These are phyloP conservation scores for Aethes cnicana DNA, from an alignment of 2,888 invertebrate species.

Conservation along the genomic window DNA sequence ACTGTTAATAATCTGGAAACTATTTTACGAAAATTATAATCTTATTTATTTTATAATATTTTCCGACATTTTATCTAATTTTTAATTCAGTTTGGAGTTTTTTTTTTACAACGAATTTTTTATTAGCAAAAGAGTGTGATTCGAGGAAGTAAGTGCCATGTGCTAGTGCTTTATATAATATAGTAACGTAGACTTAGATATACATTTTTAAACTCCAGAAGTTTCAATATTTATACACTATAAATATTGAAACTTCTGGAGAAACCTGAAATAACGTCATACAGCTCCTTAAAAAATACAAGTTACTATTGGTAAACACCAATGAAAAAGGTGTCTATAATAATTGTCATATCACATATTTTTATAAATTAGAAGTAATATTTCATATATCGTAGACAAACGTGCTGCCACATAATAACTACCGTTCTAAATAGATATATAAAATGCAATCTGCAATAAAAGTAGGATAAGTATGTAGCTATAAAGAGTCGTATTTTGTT, in stretches of 20 bases:
- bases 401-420: neutral
- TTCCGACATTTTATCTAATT: too few species aligned
- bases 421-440: too few species aligned
- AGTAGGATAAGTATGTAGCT: conserved; percentile 4
- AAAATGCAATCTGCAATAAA: too few species aligned
- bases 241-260: too few species aligned
- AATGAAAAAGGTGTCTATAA: too few species aligned
- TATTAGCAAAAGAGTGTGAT: conserved; percentile 54
- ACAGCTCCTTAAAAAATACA: too few species aligned
- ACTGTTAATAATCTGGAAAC: too few species aligned
- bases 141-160: conserved; percentile 66
- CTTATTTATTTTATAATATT: too few species aligned
- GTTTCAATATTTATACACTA: neutral
- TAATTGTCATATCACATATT: conserved; percentile 16
- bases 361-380: conserved; percentile 15
- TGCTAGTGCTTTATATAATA: conserved; percentile 61
- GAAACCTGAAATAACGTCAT: too few species aligned
- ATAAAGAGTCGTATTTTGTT: neutral
- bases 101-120: conserved; percentile 30
- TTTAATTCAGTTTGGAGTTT: neutral
- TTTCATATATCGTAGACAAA: neutral
- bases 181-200: conserved; percentile 24
- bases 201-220: conserved; percentile 8
- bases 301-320: too few species aligned
- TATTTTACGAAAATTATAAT: too few species aligned